Conservation (phyloP, 1,140 invertebrate genomes). For the Eumaeus atala region DNA sequence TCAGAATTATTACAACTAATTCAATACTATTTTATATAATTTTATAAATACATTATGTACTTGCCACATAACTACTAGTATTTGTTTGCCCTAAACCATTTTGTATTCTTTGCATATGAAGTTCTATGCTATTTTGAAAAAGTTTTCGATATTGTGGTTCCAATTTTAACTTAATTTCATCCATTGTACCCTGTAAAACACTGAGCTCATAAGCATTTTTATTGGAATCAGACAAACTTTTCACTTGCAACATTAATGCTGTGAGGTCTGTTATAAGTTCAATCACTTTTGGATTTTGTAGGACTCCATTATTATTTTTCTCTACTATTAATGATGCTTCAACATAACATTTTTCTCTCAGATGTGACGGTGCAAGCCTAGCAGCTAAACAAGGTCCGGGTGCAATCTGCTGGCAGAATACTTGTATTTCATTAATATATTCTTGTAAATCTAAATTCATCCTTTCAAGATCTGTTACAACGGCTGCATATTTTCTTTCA, state of each 20-base stretch:
- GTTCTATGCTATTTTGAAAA: constrained; percentile 93
- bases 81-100: constrained; percentile 80
- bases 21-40: constrained; percentile 18
- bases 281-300: constrained; percentile 78
- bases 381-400: constrained; percentile 91
- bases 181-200: constrained; percentile 93
- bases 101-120: constrained; percentile 94
- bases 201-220: constrained; percentile 93
- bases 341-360: constrained; percentile 89
- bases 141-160: constrained; percentile 84
- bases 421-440: constrained; percentile 89
- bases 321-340: constrained; percentile 89
- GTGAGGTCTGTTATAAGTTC: constrained; percentile 91
- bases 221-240: constrained; percentile 92
- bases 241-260: constrained; percentile 93
- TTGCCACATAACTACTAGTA: constrained; percentile 40
- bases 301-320: constrained; percentile 80
- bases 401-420: constrained; percentile 89
- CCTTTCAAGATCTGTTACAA: constrained; percentile 92
- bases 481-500: constrained; percentile 90
- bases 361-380: constrained; percentile 89
- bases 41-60: constrained; percentile 34
- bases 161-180: constrained; percentile 89
- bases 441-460: constrained; percentile 92
- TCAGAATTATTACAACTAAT: constrained; percentile 24